Conservation (phyloP, 2,888 invertebrate genomes). For the Scaptomyza polygonia region DNA sequence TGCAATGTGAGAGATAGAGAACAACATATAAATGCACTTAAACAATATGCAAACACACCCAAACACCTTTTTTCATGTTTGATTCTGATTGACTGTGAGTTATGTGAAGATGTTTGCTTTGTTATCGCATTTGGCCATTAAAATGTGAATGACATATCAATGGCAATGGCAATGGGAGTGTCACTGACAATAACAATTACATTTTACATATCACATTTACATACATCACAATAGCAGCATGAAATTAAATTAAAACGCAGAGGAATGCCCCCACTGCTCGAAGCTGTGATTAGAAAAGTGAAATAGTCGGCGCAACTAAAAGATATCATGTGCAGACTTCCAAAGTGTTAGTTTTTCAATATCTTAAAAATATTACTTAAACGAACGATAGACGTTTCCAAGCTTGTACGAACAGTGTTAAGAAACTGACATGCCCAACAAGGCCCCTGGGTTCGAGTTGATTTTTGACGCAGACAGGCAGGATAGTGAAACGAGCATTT, state of each 20-base stretch:
- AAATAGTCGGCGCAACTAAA: neutral
- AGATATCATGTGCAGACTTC: neutral
- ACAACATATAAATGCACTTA: constrained; percentile 11
- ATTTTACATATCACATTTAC: constrained; percentile 7
- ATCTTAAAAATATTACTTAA: too few relatives aligned
- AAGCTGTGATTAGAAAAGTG: neutral
- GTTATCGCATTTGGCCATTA: constrained; percentile 30
- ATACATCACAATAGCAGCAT: constrained; percentile 16
- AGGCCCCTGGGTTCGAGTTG: constrained; percentile 2
- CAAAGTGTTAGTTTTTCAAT: neutral
- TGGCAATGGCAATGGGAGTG: constrained; percentile 61
- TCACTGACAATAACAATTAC: constrained; percentile 56
- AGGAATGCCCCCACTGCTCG: constrained; percentile 10
- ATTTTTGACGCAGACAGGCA: constrained; percentile 12
- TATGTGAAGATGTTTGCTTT: constrained; percentile 17
- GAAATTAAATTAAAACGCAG: constrained; percentile 51
- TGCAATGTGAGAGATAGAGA: constrained; percentile 6
- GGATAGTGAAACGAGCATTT: constrained; percentile 24
- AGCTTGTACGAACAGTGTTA: neutral
- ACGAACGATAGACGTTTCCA: neutral
- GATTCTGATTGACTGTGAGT: constrained; percentile 21
- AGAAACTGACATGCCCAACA: constrained; percentile 15
- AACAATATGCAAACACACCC: constrained; percentile 21
- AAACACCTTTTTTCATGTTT: constrained; percentile 21
- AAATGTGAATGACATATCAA: constrained; percentile 59